phyloP scores from a whole-genome alignment of 2,888 invertebrate species.

The Plemyria rubiginata region DNA sequence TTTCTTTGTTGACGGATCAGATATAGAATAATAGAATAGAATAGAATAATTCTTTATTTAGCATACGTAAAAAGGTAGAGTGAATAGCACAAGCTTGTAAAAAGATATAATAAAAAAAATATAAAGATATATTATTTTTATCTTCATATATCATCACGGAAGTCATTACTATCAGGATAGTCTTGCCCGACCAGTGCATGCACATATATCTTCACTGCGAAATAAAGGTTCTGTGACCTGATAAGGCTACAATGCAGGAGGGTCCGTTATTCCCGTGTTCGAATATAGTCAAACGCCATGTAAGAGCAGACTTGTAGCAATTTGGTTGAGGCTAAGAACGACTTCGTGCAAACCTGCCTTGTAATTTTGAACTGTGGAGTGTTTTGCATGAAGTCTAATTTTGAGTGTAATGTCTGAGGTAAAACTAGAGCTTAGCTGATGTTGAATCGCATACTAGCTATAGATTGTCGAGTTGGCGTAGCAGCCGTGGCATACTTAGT shows the following conservation, averaged over 20 bases:
- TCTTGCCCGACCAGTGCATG: conserved; percentile 28
- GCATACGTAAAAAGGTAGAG: too few species aligned
- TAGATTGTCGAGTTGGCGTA: conserved; percentile 18
- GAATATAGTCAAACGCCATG: conserved; percentile 40
- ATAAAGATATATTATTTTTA: background rate
- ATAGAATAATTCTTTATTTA: too few species aligned
- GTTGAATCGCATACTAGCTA: conserved; percentile 25
- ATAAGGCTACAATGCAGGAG: conserved; percentile 40
- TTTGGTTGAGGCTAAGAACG: conserved; percentile 33
- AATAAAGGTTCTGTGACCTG: conserved; percentile 36
- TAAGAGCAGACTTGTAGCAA: conserved; percentile 40
- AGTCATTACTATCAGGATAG: conserved; percentile 26
- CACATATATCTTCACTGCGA: conserved; percentile 25
- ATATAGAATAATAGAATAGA: too few species aligned
- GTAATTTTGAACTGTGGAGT: conserved; percentile 33
- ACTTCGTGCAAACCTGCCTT: conserved; percentile 26
- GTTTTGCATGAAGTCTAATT: conserved; percentile 29
- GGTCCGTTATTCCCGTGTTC: conserved; percentile 39
- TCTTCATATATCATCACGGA: conserved; percentile 19
- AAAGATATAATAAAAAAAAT: too few species aligned
- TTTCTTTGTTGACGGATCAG: background rate
- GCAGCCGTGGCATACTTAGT: background rate
- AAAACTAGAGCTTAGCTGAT: conserved; percentile 26
- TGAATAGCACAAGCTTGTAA: too few species aligned
- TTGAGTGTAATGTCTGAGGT: conserved; percentile 23